Base-by-base conservation (phyloP, 2,797 vertebrate genomes). In the Scolopax bukidnonensis region DNA sequence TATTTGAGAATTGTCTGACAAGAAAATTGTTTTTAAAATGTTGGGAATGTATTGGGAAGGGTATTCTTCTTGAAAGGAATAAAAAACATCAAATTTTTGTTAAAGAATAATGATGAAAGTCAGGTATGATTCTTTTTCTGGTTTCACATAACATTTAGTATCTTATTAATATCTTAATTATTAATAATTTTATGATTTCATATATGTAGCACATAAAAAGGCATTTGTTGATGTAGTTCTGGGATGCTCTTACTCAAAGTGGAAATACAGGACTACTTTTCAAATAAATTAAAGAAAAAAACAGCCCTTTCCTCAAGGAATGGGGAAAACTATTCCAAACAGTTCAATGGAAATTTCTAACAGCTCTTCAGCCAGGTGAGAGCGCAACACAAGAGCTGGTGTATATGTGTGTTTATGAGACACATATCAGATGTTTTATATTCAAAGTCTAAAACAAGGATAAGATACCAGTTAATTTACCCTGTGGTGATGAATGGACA, bases 1-100 rank as follows among this genome's bases (percentile, higher is more conserved):
- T 96, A 76, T 95, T 92, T 96, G 78, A 84, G 68, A 93, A 88
- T 64, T 95, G 11, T 79, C 80, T 93, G 64, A 93, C 96, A 96
- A 90, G n/a, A 89, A 57, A 96, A 94, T 85, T 54, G 47, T 45
- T 96, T 79, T 83, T 85, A 73, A 85, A 95, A 92, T 61, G 23
- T n/a, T 59, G 57, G 61, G 74, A 86, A 80, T 89, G 33, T 87
- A 76, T 14, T 32, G 67, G 10, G 53, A 40, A 65, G 13, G 36
- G 8, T 3, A n/a, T 59, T 84, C 15, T n/a, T 90, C 50, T 90
- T 47, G 56, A 82, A 93, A 70, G 60, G 47, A 48, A 40, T 87
- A 69, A 1, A 11, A 94, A 87, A 23, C 8, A 56, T 30, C 2
- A 43, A 74, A 50, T 7, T 33, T 27, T 23, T 45, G 7, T 15